A percentile compares a stretch with the other conserved stretches of the same genome.
phyloP scores from a whole-genome alignment of 2,888 invertebrate species.

The Ectemnius continuus region DNA sequence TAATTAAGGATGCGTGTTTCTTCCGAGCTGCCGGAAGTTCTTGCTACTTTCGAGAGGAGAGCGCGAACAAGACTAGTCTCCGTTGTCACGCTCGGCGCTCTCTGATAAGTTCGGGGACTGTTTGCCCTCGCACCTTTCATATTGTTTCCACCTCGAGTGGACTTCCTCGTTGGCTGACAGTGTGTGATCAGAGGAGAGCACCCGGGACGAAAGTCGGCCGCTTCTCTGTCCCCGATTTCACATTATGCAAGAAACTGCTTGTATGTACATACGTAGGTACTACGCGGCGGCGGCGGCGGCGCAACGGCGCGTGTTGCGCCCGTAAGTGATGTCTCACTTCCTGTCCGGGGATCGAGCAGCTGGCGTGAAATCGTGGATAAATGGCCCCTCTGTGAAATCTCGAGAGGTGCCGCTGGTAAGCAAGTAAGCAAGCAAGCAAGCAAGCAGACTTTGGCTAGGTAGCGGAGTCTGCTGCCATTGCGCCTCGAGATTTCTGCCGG shows the following conservation, averaged over 20 bases:
- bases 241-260: constrained; percentile 65
- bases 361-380: constrained; percentile 63
- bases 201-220: constrained; percentile 12
- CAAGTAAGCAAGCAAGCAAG: no score
- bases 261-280: no score
- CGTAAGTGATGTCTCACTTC: constrained; percentile 65
- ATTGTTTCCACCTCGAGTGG: background rate
- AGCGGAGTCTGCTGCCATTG: constrained; percentile 44
- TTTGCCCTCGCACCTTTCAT: background rate
- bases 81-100: constrained; percentile 10
- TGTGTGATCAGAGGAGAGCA: no score
- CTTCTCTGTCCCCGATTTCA: constrained; percentile 63
- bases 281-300: no score
- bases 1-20: constrained; percentile 57
- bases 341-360: constrained; percentile 64
- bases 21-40: constrained; percentile 51
- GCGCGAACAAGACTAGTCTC: constrained; percentile 37
- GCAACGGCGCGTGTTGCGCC: constrained; percentile 42
- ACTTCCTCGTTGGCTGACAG: no score
- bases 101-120: background rate
- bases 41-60: constrained; percentile 49
- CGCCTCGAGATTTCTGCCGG: constrained; percentile 38
- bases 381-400: constrained; percentile 65
- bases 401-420: constrained; percentile 31
- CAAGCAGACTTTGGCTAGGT: constrained; percentile 11